phyloP scores from a whole-genome alignment of 2,113 vertebrate genomes.

The Sorex fumeus region DNA sequence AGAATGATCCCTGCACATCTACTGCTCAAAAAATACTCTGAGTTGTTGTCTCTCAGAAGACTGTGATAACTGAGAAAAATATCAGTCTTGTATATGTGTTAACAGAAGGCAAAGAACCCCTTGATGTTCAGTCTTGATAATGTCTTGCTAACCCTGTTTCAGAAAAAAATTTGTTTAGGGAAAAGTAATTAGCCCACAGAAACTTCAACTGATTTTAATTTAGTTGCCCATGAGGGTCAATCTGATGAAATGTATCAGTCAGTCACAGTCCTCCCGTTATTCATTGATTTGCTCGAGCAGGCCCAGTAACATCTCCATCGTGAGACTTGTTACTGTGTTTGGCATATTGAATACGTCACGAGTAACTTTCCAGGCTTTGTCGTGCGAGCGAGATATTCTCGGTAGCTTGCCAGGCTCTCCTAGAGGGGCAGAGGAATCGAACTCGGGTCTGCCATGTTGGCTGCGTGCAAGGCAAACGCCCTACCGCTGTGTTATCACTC shows the following conservation, averaged over 20 bases:
- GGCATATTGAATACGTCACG: no score
- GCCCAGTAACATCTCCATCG: no score
- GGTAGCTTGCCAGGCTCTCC: no score
- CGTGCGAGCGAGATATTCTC: no score
- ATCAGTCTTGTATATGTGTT: neutral
- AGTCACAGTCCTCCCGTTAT: no score
- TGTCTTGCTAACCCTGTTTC: neutral
- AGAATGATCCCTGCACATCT: neutral
- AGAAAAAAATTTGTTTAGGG: slow-evolving; percentile 21
- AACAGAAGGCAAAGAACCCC: neutral
- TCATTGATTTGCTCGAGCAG: no score
- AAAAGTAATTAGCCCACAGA: neutral
- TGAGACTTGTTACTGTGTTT: no score
- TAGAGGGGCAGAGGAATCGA: no score
- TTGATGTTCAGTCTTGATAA: slow-evolving; percentile 17
- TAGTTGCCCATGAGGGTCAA: neutral
- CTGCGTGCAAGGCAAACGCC: no score
- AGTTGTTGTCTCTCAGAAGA: neutral
- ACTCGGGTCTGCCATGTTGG: no score
- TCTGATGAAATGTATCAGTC: slow-evolving; percentile 9
- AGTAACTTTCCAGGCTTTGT: no score
- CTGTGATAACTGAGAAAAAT: neutral
- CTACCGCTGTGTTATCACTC: no score
- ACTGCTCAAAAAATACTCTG: neutral
- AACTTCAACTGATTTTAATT: slow-evolving; percentile 25